Evolutionary conservation across 1,140 invertebrate genomes (phyloP).

Genomic region (Cyclargus thomasi): DNA sequence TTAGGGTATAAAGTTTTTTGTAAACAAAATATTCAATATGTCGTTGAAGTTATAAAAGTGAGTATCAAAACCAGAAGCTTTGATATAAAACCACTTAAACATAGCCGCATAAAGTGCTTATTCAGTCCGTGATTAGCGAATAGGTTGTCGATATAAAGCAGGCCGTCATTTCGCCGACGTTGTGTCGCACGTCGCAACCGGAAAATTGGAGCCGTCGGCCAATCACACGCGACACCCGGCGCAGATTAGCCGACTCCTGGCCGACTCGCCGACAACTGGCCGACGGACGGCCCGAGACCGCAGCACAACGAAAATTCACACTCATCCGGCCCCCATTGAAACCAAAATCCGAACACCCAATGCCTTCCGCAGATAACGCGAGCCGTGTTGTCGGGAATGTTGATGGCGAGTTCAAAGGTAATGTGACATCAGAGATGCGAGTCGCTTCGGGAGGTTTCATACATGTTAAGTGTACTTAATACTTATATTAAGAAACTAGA

Average conservation of each 20-base stretch:
- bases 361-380: slow-evolving; percentile 39
- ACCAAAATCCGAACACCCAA: slow-evolving; percentile 36
- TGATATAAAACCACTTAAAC: neutral
- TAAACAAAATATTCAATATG: too few relatives aligned
- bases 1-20: too few relatives aligned
- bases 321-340: slow-evolving; percentile 54
- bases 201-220: slow-evolving; percentile 71
- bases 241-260: slow-evolving; percentile 64
- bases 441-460: too few relatives aligned
- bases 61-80: too few relatives aligned
- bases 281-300: slow-evolving; percentile 24
- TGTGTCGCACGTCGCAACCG: slow-evolving; percentile 56
- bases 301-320: slow-evolving; percentile 53
- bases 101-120: neutral
- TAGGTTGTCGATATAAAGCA: slow-evolving; percentile 12
- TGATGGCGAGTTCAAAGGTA: slow-evolving; percentile 20
- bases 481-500: too few relatives aligned
- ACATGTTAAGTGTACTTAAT: too few relatives aligned
- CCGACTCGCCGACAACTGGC: slow-evolving; percentile 20
- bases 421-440: neutral
- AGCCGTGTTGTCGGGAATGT: slow-evolving; percentile 36
- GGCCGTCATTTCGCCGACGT: slow-evolving; percentile 42
- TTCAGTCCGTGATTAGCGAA: neutral
- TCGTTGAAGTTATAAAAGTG: too few relatives aligned
- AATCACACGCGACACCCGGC: slow-evolving; percentile 71